Conservation (phyloP, 2,797 vertebrate genomes). For the Enteromius anoplus region DNA sequence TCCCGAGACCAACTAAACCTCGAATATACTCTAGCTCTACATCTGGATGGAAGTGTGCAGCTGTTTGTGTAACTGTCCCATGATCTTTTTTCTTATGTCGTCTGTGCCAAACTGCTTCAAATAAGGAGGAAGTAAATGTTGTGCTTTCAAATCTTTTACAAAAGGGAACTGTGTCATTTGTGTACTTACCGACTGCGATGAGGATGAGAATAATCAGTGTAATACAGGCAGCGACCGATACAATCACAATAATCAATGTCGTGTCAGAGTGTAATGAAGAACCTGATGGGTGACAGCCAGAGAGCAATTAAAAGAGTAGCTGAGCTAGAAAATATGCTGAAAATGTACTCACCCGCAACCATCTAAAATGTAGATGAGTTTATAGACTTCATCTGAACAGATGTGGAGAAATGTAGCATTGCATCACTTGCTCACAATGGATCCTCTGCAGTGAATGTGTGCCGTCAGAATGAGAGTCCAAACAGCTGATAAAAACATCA, state of each 20-base stretch:
- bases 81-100: conserved; percentile 53
- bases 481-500: neutral
- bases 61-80: conserved; percentile 51
- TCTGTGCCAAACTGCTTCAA: conserved; percentile 65
- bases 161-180: neutral
- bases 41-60: conserved; percentile 61
- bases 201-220: conserved; percentile 28
- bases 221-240: conserved; percentile 13
- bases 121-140: neutral
- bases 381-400: neutral
- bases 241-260: conserved; percentile 17
- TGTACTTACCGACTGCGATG: conserved; percentile 38
- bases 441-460: neutral
- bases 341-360: neutral
- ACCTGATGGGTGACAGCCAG: conserved; percentile 36
- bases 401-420: neutral
- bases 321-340: neutral
- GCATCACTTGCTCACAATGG: neutral
- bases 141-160: neutral
- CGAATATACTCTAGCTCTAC: conserved; percentile 70
- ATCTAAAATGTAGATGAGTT: neutral
- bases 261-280: conserved; percentile 10
- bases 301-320: neutral
- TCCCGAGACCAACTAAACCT: conserved; percentile 68
- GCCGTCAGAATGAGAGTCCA: neutral